Conservation (phyloP, 2,888 invertebrate species). For the Eustalomyia histrio region DNA sequence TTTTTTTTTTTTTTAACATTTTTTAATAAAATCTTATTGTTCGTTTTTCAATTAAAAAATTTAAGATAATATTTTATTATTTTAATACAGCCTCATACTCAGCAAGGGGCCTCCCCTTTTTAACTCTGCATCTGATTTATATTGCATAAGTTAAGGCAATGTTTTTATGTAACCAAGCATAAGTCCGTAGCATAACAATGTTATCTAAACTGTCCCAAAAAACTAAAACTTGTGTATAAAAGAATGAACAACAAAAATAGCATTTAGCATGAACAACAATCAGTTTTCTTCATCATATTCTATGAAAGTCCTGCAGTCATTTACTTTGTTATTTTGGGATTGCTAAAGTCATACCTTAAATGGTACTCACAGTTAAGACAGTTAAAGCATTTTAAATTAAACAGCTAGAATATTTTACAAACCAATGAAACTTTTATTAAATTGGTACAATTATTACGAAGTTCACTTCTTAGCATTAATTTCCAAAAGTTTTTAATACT, state of each 20-base stretch:
- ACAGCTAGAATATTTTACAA: no score
- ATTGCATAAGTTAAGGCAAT: not conserved
- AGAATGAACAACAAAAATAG: not conserved
- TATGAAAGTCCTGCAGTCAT: not conserved
- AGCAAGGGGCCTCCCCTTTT: no score
- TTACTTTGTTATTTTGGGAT: not conserved
- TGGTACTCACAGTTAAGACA: not conserved
- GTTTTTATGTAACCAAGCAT: constrained; percentile 2
- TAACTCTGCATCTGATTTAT: not conserved
- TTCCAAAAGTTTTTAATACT: no score
- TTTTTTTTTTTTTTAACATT: no score
- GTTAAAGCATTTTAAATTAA: no score
- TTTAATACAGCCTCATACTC: no score
- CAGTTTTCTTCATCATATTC: not conserved
- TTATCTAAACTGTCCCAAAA: constrained; percentile 5
- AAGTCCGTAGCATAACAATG: not conserved
- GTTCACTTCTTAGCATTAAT: no score
- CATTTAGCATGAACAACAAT: not conserved
- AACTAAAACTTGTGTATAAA: not conserved
- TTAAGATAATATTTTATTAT: no score
- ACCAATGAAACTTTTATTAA: no score
- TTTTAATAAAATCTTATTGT: no score
- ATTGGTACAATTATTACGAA: no score
- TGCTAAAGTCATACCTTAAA: not conserved
- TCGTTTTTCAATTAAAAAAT: no score